Percentiles rank a stretch among this genome's conserved stretches.
Conservation (phyloP, 2,888 invertebrate genomes). For the Ctena decussata region DNA sequence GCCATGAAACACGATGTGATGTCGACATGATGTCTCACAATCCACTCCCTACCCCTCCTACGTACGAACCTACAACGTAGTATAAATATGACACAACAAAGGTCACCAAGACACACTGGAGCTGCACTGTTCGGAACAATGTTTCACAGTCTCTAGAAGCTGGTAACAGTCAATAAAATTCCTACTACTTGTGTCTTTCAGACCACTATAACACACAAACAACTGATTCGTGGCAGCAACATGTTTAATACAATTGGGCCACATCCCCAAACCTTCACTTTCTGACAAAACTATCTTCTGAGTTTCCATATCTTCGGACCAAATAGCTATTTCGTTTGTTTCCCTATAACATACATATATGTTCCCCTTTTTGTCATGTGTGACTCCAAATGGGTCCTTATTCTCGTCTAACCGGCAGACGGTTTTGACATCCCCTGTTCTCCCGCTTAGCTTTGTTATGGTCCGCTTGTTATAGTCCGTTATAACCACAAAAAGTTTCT, state of each 20-base stretch:
- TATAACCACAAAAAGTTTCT: neutral
- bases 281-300: neutral
- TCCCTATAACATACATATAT: neutral
- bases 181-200: neutral
- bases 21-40: no score
- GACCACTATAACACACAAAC: neutral
- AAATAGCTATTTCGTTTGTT: neutral
- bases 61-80: no score
- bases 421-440: neutral
- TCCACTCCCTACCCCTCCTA: no score
- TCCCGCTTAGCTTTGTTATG: neutral
- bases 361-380: neutral
- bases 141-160: neutral
- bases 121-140: no score
- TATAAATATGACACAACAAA: no score
- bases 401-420: neutral
- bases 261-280: neutral
- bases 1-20: no score
- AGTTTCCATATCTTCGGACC: neutral
- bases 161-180: slow-evolving; percentile 1
- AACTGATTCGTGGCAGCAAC: neutral
- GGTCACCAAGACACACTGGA: no score
- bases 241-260: slow-evolving; percentile 1
- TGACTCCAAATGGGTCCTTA: neutral
- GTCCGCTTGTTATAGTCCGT: neutral